Evolutionary conservation across 2,113 vertebrate genomes (phyloP), one percentile per base, ranked within the genome.

Genomic region (Climacteris rufus): DNA sequence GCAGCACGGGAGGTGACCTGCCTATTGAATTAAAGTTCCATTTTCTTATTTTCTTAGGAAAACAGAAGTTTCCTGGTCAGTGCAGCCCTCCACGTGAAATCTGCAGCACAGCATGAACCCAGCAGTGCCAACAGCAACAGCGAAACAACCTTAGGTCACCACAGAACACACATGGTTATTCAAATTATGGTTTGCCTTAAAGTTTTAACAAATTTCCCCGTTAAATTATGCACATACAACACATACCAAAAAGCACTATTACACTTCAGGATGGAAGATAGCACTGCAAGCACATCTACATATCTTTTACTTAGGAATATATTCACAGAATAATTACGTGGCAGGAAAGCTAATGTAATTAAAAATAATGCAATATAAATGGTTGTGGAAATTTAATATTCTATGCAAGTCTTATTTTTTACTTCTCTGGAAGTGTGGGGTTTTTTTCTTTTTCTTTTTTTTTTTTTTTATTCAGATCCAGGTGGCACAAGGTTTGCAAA

Each of bases 401-500:
- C 79, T 47, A 85, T 16, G 63, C 78, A 76, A 2, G 13, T 15
- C 61, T 83, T 59, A 57, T 61, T 92, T 69, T 87, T 76, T 87
- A 68, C 53, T 91, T 49, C 50, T 56, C 25, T 77, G 61, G 60
- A 89, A 89, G 49, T n/a, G 30, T 0, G n/a, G n/a, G n/a, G n/a
- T n/a, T n/a, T n/a, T n/a, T n/a, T n/a, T n/a, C n/a, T n/a, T n/a
- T n/a, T n/a, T n/a, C n/a, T n/a, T n/a, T n/a, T n/a, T n/a, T 9
- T 42, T 19, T 45, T 60, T 54, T 61, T 92, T 30, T 7, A 35
- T 83, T 81, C 49, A 72, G 56, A 90, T 87, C 78, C 88, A 92
- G 84, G 93, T 93, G 71, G 88, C 64, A 90, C 68, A 77, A 96
- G 63, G 89, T 92, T 93, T 96, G 65, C 81, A 95, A 93, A 95